A percentile compares a stretch with the other conserved stretches of the same genome.
Evolutionary conservation across 2,888 invertebrate species (phyloP).

Genomic region (Dryococelus australis): DNA sequence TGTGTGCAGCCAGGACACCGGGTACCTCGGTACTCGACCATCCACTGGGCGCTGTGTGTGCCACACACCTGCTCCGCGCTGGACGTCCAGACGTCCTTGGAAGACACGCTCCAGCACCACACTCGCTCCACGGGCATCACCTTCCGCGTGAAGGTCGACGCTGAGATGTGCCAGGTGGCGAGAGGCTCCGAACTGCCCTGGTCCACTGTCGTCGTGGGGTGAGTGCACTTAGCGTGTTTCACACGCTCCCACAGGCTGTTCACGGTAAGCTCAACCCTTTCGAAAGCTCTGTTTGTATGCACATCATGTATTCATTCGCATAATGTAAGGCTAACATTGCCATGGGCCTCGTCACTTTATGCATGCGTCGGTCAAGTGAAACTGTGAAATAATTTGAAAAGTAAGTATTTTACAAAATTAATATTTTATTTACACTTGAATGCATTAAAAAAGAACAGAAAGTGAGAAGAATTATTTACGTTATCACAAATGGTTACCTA

Average conservation of each 20-base stretch:
- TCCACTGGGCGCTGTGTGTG: slow-evolving; percentile 75
- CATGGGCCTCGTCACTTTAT: too few species aligned
- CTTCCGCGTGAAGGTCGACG: slow-evolving; percentile 65
- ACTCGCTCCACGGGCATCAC: slow-evolving; percentile 64
- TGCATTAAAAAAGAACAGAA: too few species aligned
- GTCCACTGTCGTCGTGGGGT: slow-evolving; percentile 63
- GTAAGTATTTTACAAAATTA: too few species aligned
- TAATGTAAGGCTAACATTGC: too few species aligned
- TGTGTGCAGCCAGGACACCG: slow-evolving; percentile 70
- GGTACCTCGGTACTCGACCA: slow-evolving; percentile 70
- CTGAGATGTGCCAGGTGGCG: slow-evolving; percentile 68
- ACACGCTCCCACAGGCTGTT: not conserved
- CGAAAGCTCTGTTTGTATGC: too few species aligned
- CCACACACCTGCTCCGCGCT: slow-evolving; percentile 66
- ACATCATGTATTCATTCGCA: too few species aligned
- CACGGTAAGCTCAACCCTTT: too few species aligned
- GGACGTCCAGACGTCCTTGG: slow-evolving; percentile 67
- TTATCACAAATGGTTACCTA: too few species aligned
- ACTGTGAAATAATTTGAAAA: too few species aligned
- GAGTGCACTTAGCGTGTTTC: slow-evolving; percentile 46
- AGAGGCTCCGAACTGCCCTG: slow-evolving; percentile 56
- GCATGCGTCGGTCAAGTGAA: too few species aligned
- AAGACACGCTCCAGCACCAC: slow-evolving; percentile 60
- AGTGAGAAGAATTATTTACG: too few species aligned
- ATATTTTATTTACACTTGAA: too few species aligned